phyloP scores from a whole-genome alignment of 2,888 invertebrate genomes.

The Nephrotoma appendiculata region DNA sequence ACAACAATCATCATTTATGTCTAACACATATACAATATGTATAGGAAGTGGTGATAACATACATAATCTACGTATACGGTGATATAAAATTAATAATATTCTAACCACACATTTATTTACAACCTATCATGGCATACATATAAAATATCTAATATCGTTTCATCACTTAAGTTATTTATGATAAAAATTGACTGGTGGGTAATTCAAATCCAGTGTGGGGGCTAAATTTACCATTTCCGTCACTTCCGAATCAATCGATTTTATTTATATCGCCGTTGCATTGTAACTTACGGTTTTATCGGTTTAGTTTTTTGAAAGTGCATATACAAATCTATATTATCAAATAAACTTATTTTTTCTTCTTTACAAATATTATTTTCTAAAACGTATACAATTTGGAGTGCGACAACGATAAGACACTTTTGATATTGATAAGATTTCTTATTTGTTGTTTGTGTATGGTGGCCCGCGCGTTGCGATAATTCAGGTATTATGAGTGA shows the following conservation, averaged over 20 bases:
- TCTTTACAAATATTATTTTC: not conserved
- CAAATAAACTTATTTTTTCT: not conserved
- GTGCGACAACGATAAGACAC: not conserved
- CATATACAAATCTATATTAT: not conserved
- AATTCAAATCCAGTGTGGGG: not conserved
- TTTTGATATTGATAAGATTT: not conserved
- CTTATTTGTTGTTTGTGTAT: not conserved
- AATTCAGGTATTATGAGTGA: not conserved
- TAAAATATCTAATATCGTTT: not conserved
- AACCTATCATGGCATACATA: not conserved
- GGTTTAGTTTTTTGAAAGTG: not conserved
- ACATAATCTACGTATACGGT: not conserved
- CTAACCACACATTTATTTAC: not conserved
- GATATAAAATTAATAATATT: not conserved
- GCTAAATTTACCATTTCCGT: not conserved
- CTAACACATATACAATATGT: not conserved
- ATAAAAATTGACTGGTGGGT: not conserved
- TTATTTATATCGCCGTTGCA: not conserved
- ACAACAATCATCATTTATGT: not conserved
- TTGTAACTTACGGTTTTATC: not conserved
- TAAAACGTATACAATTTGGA: not conserved
- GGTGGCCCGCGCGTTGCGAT: not conserved
- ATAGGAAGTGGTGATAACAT: not conserved
- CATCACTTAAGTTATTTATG: not conserved
- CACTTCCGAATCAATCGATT: not conserved